These are phyloP conservation scores for Onychostoma macrolepis DNA, from an alignment of 2,113 vertebrate genomes.

Conservation along the genomic window DNA sequence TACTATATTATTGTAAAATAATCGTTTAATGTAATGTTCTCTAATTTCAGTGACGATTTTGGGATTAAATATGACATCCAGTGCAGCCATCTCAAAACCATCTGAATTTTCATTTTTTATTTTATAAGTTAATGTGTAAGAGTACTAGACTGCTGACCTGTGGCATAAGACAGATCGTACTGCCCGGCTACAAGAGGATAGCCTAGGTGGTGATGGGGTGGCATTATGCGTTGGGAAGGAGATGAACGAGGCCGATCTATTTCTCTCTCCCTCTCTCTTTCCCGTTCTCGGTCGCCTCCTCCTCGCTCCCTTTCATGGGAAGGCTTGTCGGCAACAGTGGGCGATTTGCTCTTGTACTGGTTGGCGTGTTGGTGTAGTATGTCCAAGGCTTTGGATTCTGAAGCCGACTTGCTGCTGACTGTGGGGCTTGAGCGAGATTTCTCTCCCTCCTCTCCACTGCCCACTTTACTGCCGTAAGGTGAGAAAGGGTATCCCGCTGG, in stretches of 20 bases:
- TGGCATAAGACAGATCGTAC: constrained; percentile 94
- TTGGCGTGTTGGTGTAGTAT: constrained; percentile 97
- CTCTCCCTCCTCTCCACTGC: constrained; percentile 86
- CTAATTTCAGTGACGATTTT: not conserved
- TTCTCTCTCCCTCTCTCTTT: constrained; percentile 80
- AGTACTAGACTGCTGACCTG: constrained; percentile 80
- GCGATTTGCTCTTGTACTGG: constrained; percentile 99
- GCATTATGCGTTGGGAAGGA: constrained; percentile 94
- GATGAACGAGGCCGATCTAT: constrained; percentile 93
- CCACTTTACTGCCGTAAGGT: constrained; percentile 90
- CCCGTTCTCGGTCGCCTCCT: constrained; percentile 71
- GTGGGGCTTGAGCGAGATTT: constrained; percentile 95
- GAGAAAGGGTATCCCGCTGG: constrained; percentile 96
- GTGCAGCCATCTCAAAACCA: not conserved
- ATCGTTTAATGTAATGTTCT: not conserved
- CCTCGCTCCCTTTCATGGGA: constrained; percentile 89
- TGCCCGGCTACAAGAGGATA: constrained; percentile 94
- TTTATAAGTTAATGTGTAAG: not conserved
- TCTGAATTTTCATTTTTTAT: not conserved
- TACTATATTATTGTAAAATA: not conserved
- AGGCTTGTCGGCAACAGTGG: constrained; percentile 87
- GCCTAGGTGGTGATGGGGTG: constrained; percentile 93
- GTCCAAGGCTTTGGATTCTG: constrained; percentile 96
- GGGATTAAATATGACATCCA: not conserved
- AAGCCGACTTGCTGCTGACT: constrained; percentile 87